Evolutionary conservation across 2,113 vertebrate genomes (phyloP).

Genomic region (Solenodon paradoxus): DNA sequence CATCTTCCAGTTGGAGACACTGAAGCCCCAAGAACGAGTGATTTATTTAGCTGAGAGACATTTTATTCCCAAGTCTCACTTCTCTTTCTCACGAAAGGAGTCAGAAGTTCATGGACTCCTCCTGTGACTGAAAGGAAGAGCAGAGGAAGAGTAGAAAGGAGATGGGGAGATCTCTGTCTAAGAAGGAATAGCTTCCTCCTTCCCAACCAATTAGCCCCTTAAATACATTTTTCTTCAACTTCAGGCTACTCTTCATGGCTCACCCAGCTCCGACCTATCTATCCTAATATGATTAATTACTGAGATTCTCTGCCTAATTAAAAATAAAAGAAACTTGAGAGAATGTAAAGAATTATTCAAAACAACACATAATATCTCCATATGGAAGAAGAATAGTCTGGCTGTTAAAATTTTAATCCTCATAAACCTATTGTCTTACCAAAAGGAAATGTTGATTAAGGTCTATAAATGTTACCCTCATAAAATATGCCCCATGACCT

Average conservation of each 20-base stretch:
- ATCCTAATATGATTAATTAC: background rate
- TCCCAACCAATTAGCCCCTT: background rate
- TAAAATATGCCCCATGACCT: background rate
- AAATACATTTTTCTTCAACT: background rate
- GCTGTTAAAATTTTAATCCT: slow-evolving; percentile 10
- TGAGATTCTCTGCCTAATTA: background rate
- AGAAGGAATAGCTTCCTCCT: background rate
- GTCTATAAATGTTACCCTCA: background rate
- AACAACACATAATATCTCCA: background rate
- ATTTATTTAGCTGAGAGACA: background rate
- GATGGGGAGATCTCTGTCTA: background rate
- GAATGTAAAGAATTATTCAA: background rate
- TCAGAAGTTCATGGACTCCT: background rate
- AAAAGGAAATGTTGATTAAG: background rate
- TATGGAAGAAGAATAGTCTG: background rate
- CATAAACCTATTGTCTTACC: background rate
- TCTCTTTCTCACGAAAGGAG: background rate
- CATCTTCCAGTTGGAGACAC: background rate
- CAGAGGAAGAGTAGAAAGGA: background rate
- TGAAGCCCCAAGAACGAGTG: background rate
- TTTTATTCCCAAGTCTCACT: background rate
- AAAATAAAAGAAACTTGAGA: background rate
- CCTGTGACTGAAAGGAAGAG: background rate
- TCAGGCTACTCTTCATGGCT: background rate
- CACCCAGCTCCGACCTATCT: background rate